Base-by-base conservation (phyloP, 2,888 invertebrate species). In the Hyppa rectilinea region DNA sequence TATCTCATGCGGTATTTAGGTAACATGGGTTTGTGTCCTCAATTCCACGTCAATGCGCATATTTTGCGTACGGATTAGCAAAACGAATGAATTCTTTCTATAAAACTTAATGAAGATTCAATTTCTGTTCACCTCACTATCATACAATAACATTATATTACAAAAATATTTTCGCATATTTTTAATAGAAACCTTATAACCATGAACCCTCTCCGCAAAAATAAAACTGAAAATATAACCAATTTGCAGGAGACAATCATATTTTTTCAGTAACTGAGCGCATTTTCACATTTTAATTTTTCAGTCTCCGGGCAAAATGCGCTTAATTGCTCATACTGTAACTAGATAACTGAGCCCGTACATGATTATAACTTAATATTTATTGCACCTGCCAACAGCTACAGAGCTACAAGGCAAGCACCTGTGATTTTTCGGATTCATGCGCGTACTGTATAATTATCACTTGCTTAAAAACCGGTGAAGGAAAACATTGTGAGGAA, bases 241-340 rank as follows among this genome's bases (percentile, higher is more conserved):
- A 49, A 69, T 40, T 31, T 40, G 23, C 38, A 50, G 50, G 29
- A 31, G 0, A 14, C 2, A 0, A 1, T n/a, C n/a, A n/a, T 0
- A 17, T 14, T 69, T 49, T 68, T 29, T 26, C 47, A 50, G 10
- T n/a, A 17, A n/a, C 20, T 14, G 14, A 40, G 40, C 26, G 7
- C 20, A 20, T 10, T 68, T 29, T 47, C 34, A 40, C 9, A 17
- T n/a, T 56, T 56, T 2, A 23, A 14, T 53, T 36, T 60, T 53
- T 31, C 23, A n/a, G 20, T 49, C 59, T 43, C 31, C n/a, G 1
- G 6, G n/a, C 29, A 53, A 20, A 36, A 9, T 12, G n/a, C 20
- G n/a, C 20, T 59, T 29, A 75, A 59, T 67, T 55, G 43, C 26
- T 74, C 53, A 26, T 40, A 50, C 26, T 53, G 34, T 29, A 26